Percentiles rank a stretch among this genome's conserved stretches.
Conservation (phyloP, 2,888 invertebrate species). For the Aleiodes testaceus region DNA sequence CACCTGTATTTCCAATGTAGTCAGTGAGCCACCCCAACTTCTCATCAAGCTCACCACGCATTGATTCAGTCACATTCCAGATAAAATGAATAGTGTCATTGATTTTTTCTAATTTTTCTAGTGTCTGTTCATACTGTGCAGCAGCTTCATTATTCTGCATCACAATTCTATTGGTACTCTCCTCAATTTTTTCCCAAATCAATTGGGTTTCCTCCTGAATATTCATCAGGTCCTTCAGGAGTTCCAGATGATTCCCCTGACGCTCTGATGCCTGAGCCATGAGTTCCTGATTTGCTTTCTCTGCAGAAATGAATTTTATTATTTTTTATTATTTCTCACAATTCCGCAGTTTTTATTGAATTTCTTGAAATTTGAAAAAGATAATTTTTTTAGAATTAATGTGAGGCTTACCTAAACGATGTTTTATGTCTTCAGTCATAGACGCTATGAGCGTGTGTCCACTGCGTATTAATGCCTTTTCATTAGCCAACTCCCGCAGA, state of each 20-base stretch:
- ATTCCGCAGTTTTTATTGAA: background rate
- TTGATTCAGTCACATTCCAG: slow-evolving; percentile 63
- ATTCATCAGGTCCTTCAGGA: slow-evolving; percentile 75
- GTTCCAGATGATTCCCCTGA: slow-evolving; percentile 74
- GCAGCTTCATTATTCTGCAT: slow-evolving; percentile 74
- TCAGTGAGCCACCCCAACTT: slow-evolving; percentile 68
- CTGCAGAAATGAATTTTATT: slow-evolving; percentile 57
- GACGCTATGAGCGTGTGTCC: slow-evolving; percentile 76
- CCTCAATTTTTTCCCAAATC: slow-evolving; percentile 76
- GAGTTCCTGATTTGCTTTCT: slow-evolving; percentile 74
- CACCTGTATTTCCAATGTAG: slow-evolving; percentile 68
- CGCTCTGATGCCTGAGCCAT: slow-evolving; percentile 74
- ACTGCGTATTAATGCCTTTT: slow-evolving; percentile 77
- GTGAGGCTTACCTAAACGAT: slow-evolving; percentile 73
- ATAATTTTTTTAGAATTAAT: background rate
- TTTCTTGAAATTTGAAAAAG: too few relatives aligned
- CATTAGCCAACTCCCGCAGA: slow-evolving; percentile 75
- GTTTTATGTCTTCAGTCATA: slow-evolving; percentile 76
- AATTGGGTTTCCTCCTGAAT: slow-evolving; percentile 75
- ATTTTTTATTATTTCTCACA: background rate
- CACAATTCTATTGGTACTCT: slow-evolving; percentile 70
- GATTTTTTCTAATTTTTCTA: slow-evolving; percentile 74
- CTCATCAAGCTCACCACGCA: slow-evolving; percentile 65
- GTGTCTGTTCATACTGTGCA: slow-evolving; percentile 73
- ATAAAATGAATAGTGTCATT: slow-evolving; percentile 74